These are phyloP conservation scores for Stenodera caucasica DNA, from an alignment of 2,888 invertebrate species.

Conservation along the genomic window DNA sequence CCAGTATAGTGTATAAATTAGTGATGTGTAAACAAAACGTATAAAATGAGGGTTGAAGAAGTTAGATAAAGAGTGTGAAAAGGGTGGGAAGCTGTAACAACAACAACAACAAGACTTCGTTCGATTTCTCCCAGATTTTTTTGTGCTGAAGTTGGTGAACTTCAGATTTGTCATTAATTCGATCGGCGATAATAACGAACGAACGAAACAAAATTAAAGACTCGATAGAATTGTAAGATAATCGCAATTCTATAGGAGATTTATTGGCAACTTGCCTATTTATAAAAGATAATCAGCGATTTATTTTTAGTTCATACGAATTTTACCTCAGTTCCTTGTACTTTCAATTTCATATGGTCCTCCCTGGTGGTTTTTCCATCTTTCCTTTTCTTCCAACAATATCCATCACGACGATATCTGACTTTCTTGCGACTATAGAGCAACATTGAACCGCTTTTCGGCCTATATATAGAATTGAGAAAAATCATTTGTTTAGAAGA, in stretches of 20 bases:
- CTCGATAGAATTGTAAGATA: conserved; percentile 28
- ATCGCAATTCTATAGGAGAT: conserved; percentile 12
- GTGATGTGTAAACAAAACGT: conserved; percentile 2
- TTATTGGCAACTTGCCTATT: not conserved
- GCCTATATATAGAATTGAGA: conserved; percentile 63
- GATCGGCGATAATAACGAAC: conserved; percentile 27
- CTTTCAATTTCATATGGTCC: conserved; percentile 99
- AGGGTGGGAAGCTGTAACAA: not conserved
- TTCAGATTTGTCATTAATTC: conserved; percentile 29
- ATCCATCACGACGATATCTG: conserved; percentile 93
- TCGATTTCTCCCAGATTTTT: no score
- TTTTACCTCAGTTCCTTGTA: conserved; percentile 90
- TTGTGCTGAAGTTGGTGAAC: conserved; percentile 6
- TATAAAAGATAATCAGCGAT: not conserved
- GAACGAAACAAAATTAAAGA: conserved; percentile 42
- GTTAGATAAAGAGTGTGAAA: not conserved
- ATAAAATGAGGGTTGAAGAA: not conserved
- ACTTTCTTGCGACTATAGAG: conserved; percentile 95
- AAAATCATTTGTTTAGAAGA: conserved; percentile 6
- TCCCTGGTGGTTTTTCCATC: conserved; percentile 98
- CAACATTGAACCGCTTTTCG: conserved; percentile 95
- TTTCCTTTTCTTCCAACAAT: conserved; percentile 98
- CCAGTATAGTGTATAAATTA: not conserved
- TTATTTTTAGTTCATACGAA: not conserved
- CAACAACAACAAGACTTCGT: no score